Evolutionary conservation across 1,140 invertebrate genomes (phyloP).

Genomic region (Nylanderia fulva): DNA sequence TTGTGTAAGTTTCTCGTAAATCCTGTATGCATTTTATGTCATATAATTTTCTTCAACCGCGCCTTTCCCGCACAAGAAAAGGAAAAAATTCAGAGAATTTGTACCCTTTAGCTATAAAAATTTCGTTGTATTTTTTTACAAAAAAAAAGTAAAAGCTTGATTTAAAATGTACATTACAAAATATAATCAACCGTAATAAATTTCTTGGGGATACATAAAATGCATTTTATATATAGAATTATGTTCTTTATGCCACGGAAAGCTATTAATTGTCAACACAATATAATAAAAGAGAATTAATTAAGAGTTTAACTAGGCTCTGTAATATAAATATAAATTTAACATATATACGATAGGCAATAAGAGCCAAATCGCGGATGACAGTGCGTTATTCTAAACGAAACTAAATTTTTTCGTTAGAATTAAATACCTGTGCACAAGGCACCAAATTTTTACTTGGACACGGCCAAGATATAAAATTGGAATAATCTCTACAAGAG

Average conservation of each 20-base stretch:
- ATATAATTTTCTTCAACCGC: background rate
- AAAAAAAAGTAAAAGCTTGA: background rate
- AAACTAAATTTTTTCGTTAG: too few relatives aligned
- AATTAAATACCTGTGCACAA: too few relatives aligned
- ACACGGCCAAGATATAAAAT: too few relatives aligned
- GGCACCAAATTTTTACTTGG: too few relatives aligned
- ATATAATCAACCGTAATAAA: background rate
- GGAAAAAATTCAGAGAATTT: too few relatives aligned
- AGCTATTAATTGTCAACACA: slow-evolving; percentile 2
- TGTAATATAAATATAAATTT: too few relatives aligned
- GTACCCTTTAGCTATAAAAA: background rate
- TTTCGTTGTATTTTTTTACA: background rate
- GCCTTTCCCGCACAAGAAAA: background rate
- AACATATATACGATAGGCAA: too few relatives aligned
- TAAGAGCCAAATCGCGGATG: too few relatives aligned
- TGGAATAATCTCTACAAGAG: too few relatives aligned
- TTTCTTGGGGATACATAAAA: background rate
- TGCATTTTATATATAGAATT: background rate
- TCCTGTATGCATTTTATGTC: background rate
- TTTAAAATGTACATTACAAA: background rate
- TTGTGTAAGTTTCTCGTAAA: slow-evolving; percentile 18
- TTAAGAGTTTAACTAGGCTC: too few relatives aligned
- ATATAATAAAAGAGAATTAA: background rate
- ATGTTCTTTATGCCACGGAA: background rate
- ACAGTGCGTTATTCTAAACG: too few relatives aligned